Conservation (phyloP, 2,888 invertebrate genomes). For the Pogonocherus hispidulus region DNA sequence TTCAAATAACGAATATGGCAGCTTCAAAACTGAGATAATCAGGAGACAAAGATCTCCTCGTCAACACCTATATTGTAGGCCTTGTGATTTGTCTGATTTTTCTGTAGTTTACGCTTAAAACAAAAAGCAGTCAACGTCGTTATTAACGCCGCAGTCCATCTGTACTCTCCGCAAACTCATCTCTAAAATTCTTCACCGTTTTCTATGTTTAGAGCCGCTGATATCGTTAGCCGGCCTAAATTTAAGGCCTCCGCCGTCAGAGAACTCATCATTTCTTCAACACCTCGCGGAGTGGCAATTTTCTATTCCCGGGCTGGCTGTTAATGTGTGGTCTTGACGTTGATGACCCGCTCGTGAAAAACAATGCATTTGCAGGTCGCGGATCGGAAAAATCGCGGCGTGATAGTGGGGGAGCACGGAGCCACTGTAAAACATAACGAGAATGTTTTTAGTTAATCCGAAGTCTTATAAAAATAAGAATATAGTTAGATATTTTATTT, state of each 20-base stretch:
- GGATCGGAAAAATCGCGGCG: slow-evolving; percentile 65
- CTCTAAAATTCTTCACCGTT: no score
- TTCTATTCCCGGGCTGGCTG: slow-evolving; percentile 58
- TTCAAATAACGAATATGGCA: no score
- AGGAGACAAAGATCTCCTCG: no score
- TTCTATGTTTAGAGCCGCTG: slow-evolving; percentile 50
- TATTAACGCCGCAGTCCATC: slow-evolving; percentile 7
- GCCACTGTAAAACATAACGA: no score
- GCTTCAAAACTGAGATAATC: no score
- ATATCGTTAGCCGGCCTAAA: slow-evolving; percentile 40
- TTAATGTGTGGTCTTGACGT: slow-evolving; percentile 64
- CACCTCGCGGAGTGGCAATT: slow-evolving; percentile 55
- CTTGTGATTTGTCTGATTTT: no score
- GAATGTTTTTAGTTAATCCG: no score
- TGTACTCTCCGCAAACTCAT: not conserved
- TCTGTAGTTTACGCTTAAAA: no score
- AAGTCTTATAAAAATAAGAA: no score
- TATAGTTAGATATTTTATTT: no score
- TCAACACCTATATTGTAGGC: no score
- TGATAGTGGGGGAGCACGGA: slow-evolving; percentile 53
- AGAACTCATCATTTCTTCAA: slow-evolving; percentile 60
- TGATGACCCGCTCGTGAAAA: slow-evolving; percentile 62
- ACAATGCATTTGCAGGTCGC: slow-evolving; percentile 63
- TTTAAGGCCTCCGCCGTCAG: slow-evolving; percentile 47
- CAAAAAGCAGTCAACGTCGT: not conserved